Conservation (phyloP, 1,140 invertebrate species). For the Microvelia longipes region DNA sequence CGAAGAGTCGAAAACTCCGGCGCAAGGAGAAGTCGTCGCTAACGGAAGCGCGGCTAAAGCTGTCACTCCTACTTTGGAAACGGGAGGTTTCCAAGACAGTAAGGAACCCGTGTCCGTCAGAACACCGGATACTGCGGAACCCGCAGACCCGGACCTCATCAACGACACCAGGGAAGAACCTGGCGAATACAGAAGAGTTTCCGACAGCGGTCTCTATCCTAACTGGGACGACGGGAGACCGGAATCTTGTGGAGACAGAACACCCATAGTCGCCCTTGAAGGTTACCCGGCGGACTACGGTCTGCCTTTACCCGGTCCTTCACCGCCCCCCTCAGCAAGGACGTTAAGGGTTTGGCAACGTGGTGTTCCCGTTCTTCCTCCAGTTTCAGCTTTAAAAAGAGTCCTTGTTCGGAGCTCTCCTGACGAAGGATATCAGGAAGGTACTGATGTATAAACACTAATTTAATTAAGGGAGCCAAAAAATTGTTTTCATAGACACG, state of each 20-base stretch:
- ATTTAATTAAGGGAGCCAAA: conserved; percentile 3
- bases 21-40: conserved; percentile 38
- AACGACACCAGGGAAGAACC: conserved; percentile 46
- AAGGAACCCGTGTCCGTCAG: conserved; percentile 12
- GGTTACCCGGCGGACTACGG: conserved; percentile 63
- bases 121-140: conserved; percentile 27
- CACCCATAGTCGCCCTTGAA: conserved; percentile 52
- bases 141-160: conserved; percentile 64
- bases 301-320: conserved; percentile 41
- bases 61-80: conserved; percentile 14
- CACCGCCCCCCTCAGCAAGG: conserved; percentile 42
- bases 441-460: conserved; percentile 64
- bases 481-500: conserved; percentile 1
- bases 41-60: conserved; percentile 14
- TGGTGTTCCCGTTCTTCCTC: conserved; percentile 62
- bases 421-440: conserved; percentile 82
- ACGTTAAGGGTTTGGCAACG: conserved; percentile 71
- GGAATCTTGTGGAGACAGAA: conserved; percentile 43
- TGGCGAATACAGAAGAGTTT: conserved; percentile 50
- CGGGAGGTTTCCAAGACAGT: conserved; percentile 15
- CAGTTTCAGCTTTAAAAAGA: conserved; percentile 61
- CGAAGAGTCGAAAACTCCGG: conserved; percentile 57
- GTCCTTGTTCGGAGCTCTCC: conserved; percentile 65
- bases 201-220: conserved; percentile 45
- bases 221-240: conserved; percentile 40